Percentiles rank a stretch among this genome's conserved stretches.
Conservation (phyloP, 1,140 invertebrate genomes). For the Sweltsa coloradensis region DNA sequence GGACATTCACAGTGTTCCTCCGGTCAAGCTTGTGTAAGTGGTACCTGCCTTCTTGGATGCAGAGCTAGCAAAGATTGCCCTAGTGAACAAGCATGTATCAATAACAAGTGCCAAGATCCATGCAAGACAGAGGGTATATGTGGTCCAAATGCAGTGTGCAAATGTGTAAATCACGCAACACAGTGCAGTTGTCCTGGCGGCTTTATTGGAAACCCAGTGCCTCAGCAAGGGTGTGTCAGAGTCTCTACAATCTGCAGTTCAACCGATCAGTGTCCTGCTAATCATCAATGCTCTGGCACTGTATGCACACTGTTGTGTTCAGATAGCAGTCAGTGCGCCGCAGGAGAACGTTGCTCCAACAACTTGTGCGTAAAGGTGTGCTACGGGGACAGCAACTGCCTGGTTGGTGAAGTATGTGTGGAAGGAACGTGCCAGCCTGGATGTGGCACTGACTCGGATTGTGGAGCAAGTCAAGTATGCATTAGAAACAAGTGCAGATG, state of each 20-base stretch:
- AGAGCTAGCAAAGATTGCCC: conserved; percentile 68
- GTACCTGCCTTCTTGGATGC: conserved; percentile 69
- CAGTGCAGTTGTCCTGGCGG: conserved; percentile 66
- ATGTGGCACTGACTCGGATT: conserved; percentile 70
- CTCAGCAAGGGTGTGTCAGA: conserved; percentile 75
- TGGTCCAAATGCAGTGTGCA: conserved; percentile 73
- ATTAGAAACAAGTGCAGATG: conserved; percentile 66
- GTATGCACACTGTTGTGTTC: conserved; percentile 63
- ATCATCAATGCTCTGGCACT: conserved; percentile 59
- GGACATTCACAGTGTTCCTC: conserved; percentile 66
- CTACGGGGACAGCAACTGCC: conserved; percentile 76
- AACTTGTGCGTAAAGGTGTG: conserved; percentile 74
- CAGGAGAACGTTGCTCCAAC: conserved; percentile 69
- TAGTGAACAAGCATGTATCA: conserved; percentile 60
- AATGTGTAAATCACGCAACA: conserved; percentile 52
- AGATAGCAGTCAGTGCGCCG: conserved; percentile 55
- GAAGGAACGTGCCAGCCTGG: conserved; percentile 69
- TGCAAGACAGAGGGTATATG: conserved; percentile 63
- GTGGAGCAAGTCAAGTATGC: conserved; percentile 66
- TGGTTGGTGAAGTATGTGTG: conserved; percentile 78
- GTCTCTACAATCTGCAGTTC: conserved; percentile 51
- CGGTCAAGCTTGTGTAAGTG: conserved; percentile 66
- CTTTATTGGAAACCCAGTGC: conserved; percentile 77
- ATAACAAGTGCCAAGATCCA: conserved; percentile 72
- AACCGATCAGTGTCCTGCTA: conserved; percentile 49